Conservation (phyloP, 2,113 vertebrate genomes). For the Epinephelus lanceolatus region DNA sequence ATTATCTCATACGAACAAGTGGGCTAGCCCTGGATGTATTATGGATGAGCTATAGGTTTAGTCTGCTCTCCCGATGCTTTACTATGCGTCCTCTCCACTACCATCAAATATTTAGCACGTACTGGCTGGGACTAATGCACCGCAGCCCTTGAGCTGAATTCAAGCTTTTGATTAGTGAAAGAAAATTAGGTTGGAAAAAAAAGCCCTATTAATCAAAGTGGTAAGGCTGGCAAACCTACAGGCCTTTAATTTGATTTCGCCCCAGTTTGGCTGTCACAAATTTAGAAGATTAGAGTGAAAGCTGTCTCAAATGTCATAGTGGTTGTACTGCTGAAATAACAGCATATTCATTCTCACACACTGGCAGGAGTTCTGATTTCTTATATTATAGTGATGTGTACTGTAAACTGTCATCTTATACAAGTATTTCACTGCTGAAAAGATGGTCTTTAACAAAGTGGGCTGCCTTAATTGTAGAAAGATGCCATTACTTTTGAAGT, state of each 20-base stretch:
- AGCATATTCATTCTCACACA: conserved; percentile 15
- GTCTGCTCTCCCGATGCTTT: conserved; percentile 64
- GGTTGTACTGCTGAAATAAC: conserved; percentile 23
- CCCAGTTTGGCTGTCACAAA: conserved; percentile 39
- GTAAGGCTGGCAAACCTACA: conserved; percentile 44
- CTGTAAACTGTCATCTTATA: not conserved
- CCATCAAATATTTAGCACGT: conserved; percentile 83
- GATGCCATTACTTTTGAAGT: too few relatives aligned
- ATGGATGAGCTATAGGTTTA: conserved; percentile 79
- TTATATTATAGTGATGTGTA: not conserved
- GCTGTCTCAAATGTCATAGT: conserved; percentile 38
- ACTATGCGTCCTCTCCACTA: conserved; percentile 48
- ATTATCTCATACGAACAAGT: conserved; percentile 68
- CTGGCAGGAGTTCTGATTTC: not conserved
- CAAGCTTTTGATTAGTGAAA: conserved; percentile 72
- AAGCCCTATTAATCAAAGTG: conserved; percentile 60
- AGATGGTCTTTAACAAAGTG: too few relatives aligned
- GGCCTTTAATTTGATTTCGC: conserved; percentile 47
- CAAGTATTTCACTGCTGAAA: too few relatives aligned
- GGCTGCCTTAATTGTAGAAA: too few relatives aligned
- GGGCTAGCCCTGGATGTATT: conserved; percentile 67
- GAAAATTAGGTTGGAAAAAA: conserved; percentile 51
- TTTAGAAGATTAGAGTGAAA: conserved; percentile 56
- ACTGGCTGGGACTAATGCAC: conserved; percentile 65
- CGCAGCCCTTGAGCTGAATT: conserved; percentile 50